phyloP scores from a whole-genome alignment of 2,888 invertebrate genomes.

The Pyrrhia umbra region DNA sequence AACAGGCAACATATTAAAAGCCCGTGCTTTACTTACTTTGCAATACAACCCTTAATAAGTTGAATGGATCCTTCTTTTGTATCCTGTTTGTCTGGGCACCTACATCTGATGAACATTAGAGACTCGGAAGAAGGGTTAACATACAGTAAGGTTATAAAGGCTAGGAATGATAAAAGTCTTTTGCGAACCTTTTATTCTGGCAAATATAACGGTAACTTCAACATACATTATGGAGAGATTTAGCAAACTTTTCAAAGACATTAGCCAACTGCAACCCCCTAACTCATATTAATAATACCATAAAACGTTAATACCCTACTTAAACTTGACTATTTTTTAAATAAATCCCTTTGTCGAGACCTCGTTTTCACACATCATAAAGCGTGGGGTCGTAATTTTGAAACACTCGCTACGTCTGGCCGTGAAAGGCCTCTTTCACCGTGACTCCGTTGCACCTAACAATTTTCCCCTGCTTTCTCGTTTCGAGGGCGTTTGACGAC shows the following conservation, averaged over 20 bases:
- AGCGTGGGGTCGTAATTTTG: conserved; percentile 75
- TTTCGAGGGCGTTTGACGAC: conserved; percentile 77
- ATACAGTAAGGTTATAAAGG: neutral
- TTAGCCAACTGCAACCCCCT: conserved; percentile 24
- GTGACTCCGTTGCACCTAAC: conserved; percentile 52
- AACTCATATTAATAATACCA: conserved; percentile 44
- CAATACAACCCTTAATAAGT: neutral
- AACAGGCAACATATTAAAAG: neutral
- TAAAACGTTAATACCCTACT: conserved; percentile 50
- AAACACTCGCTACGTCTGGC: conserved; percentile 76
- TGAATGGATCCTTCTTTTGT: neutral
- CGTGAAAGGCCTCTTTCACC: conserved; percentile 73
- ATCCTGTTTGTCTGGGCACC: neutral
- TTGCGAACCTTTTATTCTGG: neutral
- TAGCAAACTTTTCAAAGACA: conserved; percentile 24
- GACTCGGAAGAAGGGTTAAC: neutral
- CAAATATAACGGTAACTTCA: conserved; percentile 12
- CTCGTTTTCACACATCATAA: conserved; percentile 75
- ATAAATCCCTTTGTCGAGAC: conserved; percentile 56
- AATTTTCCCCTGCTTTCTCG: conserved; percentile 64
- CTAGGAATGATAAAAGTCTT: neutral
- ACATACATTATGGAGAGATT: conserved; percentile 26
- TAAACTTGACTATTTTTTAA: conserved; percentile 56
- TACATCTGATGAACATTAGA: neutral
- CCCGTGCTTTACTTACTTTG: neutral